Evolutionary conservation across 2,888 invertebrate species (phyloP), one percentile per base, ranked within the genome.

Genomic region (Nemotelus pantherinus): DNA sequence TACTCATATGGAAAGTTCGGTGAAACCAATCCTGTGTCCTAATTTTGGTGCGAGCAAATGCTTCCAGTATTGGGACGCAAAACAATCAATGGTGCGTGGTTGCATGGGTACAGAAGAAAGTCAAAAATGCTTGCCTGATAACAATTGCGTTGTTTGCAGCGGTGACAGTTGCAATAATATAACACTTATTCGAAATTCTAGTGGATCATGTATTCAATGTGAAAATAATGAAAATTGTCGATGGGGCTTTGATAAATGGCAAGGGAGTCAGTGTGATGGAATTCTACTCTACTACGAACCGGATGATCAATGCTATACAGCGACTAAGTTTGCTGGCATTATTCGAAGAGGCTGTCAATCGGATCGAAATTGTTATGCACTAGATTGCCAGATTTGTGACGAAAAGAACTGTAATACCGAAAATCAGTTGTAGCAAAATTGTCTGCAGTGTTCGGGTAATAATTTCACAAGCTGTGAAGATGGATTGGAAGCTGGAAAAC

Each of bases 101-200:
- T 85, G 85, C 75, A 80, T 81, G n/a, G 82, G 83, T 39, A 81
- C 85, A 79, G 45, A 78, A 2, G 77, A 82, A 0, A 85, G 83
- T 77, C 82, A 82, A 63, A 82, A 50, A 7, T 77, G 83, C 60
- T 83, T 84, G 63, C 57, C 84, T 48, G 80, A 77, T n/a, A 47
- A 77, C 0, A 80, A 75, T 2, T 85, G 85, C 63, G 80, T 80
- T 2, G 74, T 81, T 0, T 85, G 85, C 58, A 76, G 78, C 9
- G 80, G 63, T 0, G 60, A 81, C 43, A 84, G 80, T 48, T 84
- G 84, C 76, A 84, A 84, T 45, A 71, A 67, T 50, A 45, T 3
- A 1, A 41, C 58, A 7, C 83, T 77, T 71, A 76, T 79, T 53
- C 53, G 53, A 64, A 2, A 43, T 41, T n/a, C 72, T 25, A 39